Conservation (phyloP, 2,888 invertebrate genomes). For the Andrena camellia region DNA sequence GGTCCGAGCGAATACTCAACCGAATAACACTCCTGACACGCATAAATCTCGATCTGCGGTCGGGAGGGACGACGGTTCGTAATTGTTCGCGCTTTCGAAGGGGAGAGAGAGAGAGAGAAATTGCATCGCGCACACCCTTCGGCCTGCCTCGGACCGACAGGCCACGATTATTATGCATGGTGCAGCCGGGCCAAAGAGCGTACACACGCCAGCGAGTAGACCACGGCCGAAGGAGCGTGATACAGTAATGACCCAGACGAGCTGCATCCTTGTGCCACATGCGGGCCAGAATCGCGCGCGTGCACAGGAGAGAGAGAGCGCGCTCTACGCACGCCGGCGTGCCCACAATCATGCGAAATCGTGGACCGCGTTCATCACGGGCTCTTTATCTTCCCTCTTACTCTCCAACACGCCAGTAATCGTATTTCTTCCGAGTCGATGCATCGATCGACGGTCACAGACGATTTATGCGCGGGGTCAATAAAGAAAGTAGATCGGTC, state of each 20-base stretch:
- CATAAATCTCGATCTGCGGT: constrained; percentile 40
- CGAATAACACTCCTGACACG: constrained; percentile 7
- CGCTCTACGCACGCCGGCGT: constrained; percentile 46
- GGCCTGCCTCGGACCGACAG: neutral
- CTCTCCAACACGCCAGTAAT: neutral
- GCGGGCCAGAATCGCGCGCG: constrained; percentile 45
- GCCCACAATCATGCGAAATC: constrained; percentile 38
- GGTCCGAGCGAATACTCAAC: neutral
- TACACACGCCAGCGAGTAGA: neutral
- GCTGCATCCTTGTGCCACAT: constrained; percentile 77
- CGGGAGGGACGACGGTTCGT: constrained; percentile 16
- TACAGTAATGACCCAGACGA: constrained; percentile 78
- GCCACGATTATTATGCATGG: constrained; percentile 58
- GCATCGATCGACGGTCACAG: constrained; percentile 1
- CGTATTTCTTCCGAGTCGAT: constrained; percentile 5
- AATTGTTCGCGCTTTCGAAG: constrained; percentile 6
- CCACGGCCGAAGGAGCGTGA: constrained; percentile 53
- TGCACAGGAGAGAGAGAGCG: constrained; percentile 41
- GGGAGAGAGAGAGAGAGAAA: constrained; percentile 32
- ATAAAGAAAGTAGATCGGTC: too few species aligned
- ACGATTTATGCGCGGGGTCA: neutral
- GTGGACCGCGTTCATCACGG: constrained; percentile 44
- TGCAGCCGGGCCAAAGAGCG: constrained; percentile 42
- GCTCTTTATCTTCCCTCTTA: constrained; percentile 28
- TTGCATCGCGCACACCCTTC: constrained; percentile 37